A percentile compares a stretch with the other conserved stretches of the same genome.
Conservation (phyloP, 2,888 invertebrate species). For the Hipparchia semele region DNA sequence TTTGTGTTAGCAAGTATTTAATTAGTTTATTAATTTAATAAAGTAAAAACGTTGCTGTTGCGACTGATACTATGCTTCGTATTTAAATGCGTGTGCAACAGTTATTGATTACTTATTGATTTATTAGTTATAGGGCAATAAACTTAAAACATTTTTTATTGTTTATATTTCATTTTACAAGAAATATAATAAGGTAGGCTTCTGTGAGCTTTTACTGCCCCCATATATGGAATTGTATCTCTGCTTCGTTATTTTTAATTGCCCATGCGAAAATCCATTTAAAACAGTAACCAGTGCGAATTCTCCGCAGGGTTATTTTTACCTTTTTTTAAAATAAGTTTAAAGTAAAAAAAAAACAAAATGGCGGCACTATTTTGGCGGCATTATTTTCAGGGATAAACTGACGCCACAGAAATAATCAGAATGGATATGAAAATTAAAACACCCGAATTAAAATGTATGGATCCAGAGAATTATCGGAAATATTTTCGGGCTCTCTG, state of each 20-base stretch:
- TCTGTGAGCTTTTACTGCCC: background rate
- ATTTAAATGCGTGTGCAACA: constrained; percentile 9
- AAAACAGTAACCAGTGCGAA: background rate
- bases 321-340: too few species aligned
- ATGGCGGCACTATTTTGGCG: background rate
- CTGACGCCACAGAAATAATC: constrained; percentile 31
- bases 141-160: background rate
- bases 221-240: background rate
- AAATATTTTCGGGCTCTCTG: constrained; percentile 69
- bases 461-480: constrained; percentile 75
- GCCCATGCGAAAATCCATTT: background rate
- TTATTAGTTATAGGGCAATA: background rate
- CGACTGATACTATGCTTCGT: constrained; percentile 9
- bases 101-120: constrained; percentile 11
- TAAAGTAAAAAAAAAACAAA: too few species aligned
- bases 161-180: background rate
- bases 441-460: constrained; percentile 67
- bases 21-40: background rate
- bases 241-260: background rate
- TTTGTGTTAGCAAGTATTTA: background rate
- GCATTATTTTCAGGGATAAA: constrained; percentile 35
- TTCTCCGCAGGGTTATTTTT: too few species aligned
- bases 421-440: constrained; percentile 60
- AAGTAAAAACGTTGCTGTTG: constrained; percentile 7
- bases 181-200: background rate